phyloP scores from a whole-genome alignment of 2,888 invertebrate genomes.

The Nycteola revayana region DNA sequence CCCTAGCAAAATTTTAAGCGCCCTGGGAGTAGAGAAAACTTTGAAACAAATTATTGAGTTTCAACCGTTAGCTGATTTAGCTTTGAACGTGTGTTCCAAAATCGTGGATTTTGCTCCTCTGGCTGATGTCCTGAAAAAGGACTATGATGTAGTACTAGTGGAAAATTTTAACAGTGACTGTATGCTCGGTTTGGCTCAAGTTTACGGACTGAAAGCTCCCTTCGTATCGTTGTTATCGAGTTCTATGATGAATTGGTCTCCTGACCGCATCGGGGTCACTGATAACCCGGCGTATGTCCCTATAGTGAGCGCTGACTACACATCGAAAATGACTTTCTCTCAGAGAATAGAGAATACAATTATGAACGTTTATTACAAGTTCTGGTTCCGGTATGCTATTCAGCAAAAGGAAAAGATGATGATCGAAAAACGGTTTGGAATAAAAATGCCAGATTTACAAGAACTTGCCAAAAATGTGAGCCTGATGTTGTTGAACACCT shows the following conservation, averaged over 20 bases:
- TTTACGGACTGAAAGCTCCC: slow-evolving; percentile 77
- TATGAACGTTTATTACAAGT: slow-evolving; percentile 45
- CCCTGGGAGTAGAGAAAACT: slow-evolving; percentile 48
- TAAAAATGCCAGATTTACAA: slow-evolving; percentile 71
- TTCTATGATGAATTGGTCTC: slow-evolving; percentile 81
- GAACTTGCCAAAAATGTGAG: slow-evolving; percentile 77
- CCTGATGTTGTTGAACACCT: slow-evolving; percentile 82
- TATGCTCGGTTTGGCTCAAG: slow-evolving; percentile 81
- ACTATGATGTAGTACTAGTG: slow-evolving; percentile 84
- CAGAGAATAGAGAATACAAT: slow-evolving; percentile 71
- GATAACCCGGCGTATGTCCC: slow-evolving; percentile 80
- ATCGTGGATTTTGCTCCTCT: slow-evolving; percentile 61
- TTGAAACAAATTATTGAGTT: slow-evolving; percentile 49
- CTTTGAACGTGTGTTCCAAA: slow-evolving; percentile 58
- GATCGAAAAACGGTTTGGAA: slow-evolving; percentile 68
- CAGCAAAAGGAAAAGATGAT: slow-evolving; percentile 59
- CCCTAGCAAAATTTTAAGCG: slow-evolving; percentile 35
- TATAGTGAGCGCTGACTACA: slow-evolving; percentile 71
- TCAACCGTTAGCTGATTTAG: slow-evolving; percentile 50
- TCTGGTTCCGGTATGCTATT: slow-evolving; percentile 56
- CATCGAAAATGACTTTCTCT: slow-evolving; percentile 70
- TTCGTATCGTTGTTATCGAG: slow-evolving; percentile 81
- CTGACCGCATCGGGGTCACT: slow-evolving; percentile 63
- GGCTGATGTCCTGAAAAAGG: slow-evolving; percentile 53
- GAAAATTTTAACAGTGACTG: slow-evolving; percentile 86